Conservation (phyloP, 2,797 vertebrate genomes). For the Myotis vivesi region DNA sequence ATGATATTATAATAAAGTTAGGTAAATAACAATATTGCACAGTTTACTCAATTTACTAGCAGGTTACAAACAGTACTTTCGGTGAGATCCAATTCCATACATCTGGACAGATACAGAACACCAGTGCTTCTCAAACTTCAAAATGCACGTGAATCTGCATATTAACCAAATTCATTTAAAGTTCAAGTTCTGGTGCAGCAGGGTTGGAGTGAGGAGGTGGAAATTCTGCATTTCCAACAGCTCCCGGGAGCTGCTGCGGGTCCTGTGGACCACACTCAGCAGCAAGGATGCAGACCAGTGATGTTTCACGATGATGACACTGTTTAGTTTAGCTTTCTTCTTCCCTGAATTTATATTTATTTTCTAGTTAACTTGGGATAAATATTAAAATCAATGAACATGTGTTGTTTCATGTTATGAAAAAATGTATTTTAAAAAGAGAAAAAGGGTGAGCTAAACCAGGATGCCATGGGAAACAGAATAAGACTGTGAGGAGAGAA, state of each 20-base stretch:
- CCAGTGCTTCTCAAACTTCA: background rate
- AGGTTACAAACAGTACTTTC: background rate
- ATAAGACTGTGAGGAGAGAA: background rate
- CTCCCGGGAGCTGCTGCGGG: accelerated
- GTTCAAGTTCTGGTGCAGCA: background rate
- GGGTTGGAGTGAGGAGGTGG: background rate
- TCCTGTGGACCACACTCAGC: accelerated
- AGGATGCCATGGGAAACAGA: background rate
- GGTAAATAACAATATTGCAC: background rate
- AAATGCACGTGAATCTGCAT: background rate
- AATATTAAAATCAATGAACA: background rate
- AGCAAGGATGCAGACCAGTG: background rate
- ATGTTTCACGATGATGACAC: background rate
- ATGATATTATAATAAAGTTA: background rate
- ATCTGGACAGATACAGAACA: background rate
- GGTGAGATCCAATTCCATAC: background rate
- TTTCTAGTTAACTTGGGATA: background rate
- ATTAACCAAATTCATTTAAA: background rate
- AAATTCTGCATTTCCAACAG: background rate
- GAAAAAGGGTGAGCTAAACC: background rate
- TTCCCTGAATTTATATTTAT: background rate
- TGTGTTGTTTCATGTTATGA: background rate
- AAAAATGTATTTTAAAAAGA: conserved; percentile 36
- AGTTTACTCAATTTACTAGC: conserved; percentile 29
- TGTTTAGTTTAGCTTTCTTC: background rate